Conservation (phyloP, 2,888 invertebrate species). For the Megamerina dolium region DNA sequence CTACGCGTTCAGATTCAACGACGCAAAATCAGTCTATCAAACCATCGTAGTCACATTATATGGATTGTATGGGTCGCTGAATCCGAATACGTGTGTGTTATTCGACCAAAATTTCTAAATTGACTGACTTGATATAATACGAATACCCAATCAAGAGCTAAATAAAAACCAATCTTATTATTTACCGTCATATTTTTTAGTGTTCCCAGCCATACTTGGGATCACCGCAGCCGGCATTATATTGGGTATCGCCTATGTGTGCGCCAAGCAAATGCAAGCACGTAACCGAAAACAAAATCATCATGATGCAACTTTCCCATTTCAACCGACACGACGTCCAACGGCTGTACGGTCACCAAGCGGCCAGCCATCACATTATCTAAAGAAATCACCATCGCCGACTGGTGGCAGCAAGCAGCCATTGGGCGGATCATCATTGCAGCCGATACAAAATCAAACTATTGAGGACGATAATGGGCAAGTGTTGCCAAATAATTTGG, state of each 20-base stretch:
- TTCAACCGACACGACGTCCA: conserved; percentile 50
- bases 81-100: no score
- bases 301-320: conserved; percentile 46
- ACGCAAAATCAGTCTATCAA: no score
- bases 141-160: no score
- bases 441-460: conserved; percentile 43
- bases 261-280: conserved; percentile 43
- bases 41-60: no score
- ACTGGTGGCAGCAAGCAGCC: conserved; percentile 55
- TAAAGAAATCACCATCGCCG: conserved; percentile 90
- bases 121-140: no score
- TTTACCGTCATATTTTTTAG: no score
- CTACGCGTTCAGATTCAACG: no score
- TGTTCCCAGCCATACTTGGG: conserved; percentile 48
- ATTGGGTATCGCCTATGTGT: conserved; percentile 45
- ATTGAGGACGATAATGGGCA: conserved; percentile 46
- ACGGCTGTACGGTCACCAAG: conserved; percentile 76
- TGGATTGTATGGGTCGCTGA: no score
- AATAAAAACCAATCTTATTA: no score
- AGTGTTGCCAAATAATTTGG: conserved; percentile 30
- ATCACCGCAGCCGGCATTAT: conserved; percentile 47
- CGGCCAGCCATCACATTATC: conserved; percentile 70
- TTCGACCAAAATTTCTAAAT: no score
- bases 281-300: conserved; percentile 45
- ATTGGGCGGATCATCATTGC: conserved; percentile 37